Conservation (phyloP, 2,888 invertebrate genomes). For the Rapana venosa region DNA sequence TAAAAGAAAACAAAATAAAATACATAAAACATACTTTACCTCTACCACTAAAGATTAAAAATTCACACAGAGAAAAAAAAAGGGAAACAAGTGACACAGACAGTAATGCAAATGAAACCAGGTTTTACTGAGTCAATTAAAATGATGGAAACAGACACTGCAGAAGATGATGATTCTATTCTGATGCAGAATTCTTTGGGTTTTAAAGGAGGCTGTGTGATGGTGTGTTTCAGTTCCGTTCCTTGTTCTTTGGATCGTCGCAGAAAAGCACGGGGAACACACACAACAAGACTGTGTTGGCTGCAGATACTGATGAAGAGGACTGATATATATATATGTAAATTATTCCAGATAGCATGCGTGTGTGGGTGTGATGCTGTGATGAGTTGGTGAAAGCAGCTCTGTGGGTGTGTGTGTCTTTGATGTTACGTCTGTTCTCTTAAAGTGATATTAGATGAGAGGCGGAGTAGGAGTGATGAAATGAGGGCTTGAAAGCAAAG, state of each 20-base stretch:
- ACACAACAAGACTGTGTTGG: conserved; percentile 80
- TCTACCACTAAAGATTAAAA: no score
- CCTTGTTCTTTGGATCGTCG: conserved; percentile 70
- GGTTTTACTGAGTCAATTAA: no score
- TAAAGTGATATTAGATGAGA: background rate
- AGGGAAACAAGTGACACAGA: no score
- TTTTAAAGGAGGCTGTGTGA: background rate
- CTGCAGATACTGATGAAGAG: conserved; percentile 86
- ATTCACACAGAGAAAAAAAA: no score
- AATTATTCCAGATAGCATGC: no score
- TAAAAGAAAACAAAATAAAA: no score
- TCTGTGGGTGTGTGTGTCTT: background rate
- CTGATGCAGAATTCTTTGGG: background rate
- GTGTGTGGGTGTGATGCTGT: no score
- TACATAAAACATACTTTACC: no score
- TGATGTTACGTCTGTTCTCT: conserved; percentile 3
- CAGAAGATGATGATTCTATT: background rate
- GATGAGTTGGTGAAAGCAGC: background rate
- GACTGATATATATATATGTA: conserved; percentile 45
- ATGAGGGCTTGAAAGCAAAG: no score
- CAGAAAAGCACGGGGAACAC: conserved; percentile 60
- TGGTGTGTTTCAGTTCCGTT: conserved; percentile 63
- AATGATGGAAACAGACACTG: no score
- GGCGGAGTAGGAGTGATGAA: no score
- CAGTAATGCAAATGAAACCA: no score